These are phyloP conservation scores for Rhynchotus rufescens DNA, from an alignment of 2,797 vertebrate species.

Conservation along the genomic window DNA sequence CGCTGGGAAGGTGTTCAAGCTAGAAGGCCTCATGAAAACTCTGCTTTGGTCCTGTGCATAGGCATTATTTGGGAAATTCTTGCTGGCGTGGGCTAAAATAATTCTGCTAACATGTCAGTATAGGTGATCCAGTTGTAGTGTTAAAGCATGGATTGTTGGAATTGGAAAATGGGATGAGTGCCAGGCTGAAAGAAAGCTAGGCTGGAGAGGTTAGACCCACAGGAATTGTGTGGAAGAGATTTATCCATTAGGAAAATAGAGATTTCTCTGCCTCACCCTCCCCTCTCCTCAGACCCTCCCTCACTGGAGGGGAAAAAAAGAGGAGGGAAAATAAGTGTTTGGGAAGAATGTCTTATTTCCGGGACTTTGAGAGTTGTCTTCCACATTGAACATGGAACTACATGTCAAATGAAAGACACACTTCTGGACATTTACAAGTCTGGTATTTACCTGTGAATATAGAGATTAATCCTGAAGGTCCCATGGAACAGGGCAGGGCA, in stretches of 20 bases:
- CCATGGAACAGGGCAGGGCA: neutral
- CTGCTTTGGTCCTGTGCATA: neutral
- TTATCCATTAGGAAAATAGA: neutral
- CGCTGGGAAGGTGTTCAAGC: neutral
- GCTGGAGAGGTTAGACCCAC: neutral
- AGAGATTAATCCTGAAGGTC: neutral
- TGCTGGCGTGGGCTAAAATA: neutral
- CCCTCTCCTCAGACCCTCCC: too few relatives aligned
- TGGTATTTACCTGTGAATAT: neutral
- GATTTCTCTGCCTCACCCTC: too few relatives aligned
- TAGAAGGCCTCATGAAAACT: rapidly evolving
- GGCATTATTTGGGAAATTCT: rapidly evolving
- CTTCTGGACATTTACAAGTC: neutral
- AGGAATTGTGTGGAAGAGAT: neutral
- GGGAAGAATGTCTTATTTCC: neutral
- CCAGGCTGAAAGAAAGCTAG: neutral
- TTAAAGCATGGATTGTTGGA: neutral
- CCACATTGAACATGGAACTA: neutral
- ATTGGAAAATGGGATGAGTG: neutral
- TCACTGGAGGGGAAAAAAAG: too few relatives aligned
- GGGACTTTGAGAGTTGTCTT: neutral
- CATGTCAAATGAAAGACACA: neutral
- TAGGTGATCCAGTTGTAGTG: neutral
- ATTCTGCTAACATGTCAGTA: neutral
- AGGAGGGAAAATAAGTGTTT: too few relatives aligned